Conservation (phyloP, 2,113 vertebrate genomes). For the Heterocephalus glaber region DNA sequence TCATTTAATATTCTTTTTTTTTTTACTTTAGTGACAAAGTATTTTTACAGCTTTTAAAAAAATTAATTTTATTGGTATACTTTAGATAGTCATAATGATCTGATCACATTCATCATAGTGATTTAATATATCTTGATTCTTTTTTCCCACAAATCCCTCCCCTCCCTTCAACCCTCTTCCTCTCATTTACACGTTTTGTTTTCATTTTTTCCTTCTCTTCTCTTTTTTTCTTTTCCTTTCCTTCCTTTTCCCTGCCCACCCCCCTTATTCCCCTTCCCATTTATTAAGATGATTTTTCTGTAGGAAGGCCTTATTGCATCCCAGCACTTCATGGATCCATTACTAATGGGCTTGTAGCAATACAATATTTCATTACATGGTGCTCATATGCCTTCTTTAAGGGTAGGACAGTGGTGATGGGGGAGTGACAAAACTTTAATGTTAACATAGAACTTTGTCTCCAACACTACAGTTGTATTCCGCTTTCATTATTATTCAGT, state of each 20-base stretch:
- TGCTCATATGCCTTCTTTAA: background rate
- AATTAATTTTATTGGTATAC: background rate
- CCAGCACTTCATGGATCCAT: background rate
- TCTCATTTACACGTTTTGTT: background rate
- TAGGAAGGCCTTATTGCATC: background rate
- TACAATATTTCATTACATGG: background rate
- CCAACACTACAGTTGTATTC: background rate
- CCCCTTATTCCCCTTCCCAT: background rate
- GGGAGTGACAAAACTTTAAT: background rate
- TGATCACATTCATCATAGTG: background rate
- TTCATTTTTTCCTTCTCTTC: background rate
- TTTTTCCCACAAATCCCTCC: background rate
- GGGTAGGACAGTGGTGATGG: background rate
- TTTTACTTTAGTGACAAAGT: background rate
- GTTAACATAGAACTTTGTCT: background rate
- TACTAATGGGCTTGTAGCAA: background rate
- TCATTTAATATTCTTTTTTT: background rate
- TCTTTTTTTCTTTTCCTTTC: background rate
- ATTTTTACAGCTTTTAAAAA: background rate
- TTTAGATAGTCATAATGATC: background rate
- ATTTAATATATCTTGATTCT: background rate
- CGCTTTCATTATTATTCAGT: background rate
- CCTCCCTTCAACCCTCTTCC: background rate
- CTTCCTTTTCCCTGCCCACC: background rate
- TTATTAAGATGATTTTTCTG: background rate